Evolutionary conservation across 2,797 vertebrate species (phyloP).

Genomic region (Eulemur coronatus): DNA sequence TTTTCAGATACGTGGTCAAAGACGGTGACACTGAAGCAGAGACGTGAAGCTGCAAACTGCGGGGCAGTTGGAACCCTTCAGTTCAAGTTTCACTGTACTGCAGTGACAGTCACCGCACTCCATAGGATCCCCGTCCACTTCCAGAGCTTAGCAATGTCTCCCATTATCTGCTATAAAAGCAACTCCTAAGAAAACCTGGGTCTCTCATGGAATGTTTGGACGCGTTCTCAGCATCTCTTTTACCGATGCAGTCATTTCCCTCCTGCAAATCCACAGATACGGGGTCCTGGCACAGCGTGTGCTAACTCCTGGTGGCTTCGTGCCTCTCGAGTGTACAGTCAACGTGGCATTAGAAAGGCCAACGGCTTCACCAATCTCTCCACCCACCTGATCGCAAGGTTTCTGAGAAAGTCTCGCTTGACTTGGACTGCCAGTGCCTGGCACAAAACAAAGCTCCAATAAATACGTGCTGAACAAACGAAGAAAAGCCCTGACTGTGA

Average conservation of each 20-base stretch:
- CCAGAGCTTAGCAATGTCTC: not conserved
- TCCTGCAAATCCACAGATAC: not conserved
- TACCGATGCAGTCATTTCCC: not conserved
- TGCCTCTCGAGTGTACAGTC: not conserved
- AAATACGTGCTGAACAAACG: not conserved
- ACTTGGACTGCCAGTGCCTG: not conserved
- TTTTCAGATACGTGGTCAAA: not conserved
- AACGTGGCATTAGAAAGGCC: not conserved
- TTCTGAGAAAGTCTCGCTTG: not conserved
- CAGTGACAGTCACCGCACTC: not conserved
- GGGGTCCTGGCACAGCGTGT: not conserved
- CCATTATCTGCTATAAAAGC: not conserved
- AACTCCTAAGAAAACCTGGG: not conserved
- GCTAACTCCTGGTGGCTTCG: accelerated
- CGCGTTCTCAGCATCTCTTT: not conserved
- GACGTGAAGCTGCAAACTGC: not conserved
- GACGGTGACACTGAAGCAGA: not conserved
- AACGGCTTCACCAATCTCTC: not conserved
- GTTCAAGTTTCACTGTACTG: not conserved
- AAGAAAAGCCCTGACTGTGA: not conserved
- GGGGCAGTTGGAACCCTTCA: no score
- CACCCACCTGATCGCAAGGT: not conserved
- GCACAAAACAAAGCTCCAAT: not conserved
- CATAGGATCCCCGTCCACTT: not conserved
- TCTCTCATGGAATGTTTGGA: not conserved